phyloP scores from a whole-genome alignment of 2,888 invertebrate genomes.

The Sarcophaga subvicina region DNA sequence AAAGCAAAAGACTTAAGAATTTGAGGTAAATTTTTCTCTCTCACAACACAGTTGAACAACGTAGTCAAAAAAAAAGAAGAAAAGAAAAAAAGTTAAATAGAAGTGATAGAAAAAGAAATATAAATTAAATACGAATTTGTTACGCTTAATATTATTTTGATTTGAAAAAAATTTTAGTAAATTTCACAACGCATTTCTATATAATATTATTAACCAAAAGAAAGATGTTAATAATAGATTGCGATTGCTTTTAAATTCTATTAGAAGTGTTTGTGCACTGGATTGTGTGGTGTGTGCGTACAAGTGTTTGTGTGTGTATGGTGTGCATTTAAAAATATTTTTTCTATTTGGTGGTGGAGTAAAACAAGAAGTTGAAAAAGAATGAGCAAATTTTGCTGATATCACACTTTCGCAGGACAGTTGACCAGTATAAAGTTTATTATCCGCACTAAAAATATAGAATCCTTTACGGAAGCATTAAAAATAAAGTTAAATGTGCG shows the following conservation, averaged over 20 bases:
- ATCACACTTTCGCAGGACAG: slow-evolving; percentile 54
- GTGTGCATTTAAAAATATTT: slow-evolving; percentile 19
- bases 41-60: slow-evolving; percentile 57
- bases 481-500: neutral
- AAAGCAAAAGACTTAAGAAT: neutral
- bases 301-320: slow-evolving; percentile 36
- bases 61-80: slow-evolving; percentile 46
- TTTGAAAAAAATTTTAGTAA: neutral
- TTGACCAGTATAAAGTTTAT: slow-evolving; percentile 26
- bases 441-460: neutral
- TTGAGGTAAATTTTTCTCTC: slow-evolving; percentile 56
- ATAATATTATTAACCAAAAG: neutral
- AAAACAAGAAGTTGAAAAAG: slow-evolving; percentile 12
- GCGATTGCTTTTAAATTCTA: neutral
- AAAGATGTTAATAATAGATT: neutral
- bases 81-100: slow-evolving; percentile 27
- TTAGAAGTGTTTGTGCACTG: neutral
- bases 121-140: neutral
- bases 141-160: slow-evolving; percentile 11
- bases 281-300: neutral
- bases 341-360: slow-evolving; percentile 27
- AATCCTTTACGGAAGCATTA: slow-evolving; percentile 31
- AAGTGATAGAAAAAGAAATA: too few species aligned
- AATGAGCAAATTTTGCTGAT: slow-evolving; percentile 49
- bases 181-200: too few species aligned